Evolutionary conservation across 2,113 vertebrate species (phyloP).

Genomic region (Hydropotes inermis): DNA sequence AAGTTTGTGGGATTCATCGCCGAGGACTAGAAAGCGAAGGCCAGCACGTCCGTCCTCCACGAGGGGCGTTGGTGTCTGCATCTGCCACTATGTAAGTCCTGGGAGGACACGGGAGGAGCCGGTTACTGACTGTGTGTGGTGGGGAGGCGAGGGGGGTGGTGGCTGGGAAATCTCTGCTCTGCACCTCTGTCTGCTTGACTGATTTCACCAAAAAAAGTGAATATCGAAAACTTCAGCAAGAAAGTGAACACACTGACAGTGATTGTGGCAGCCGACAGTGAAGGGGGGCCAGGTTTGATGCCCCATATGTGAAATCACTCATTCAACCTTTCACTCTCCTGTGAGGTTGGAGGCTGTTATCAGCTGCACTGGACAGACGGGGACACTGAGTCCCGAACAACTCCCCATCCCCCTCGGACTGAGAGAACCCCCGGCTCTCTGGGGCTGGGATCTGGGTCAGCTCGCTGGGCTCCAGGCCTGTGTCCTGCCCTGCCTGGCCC

Average conservation of each 20-base stretch:
- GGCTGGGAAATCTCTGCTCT: no score
- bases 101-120: neutral
- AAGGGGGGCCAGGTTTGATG: rapidly evolving
- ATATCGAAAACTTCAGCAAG: neutral
- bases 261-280: rapidly evolving
- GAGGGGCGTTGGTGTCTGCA: rapidly evolving
- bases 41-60: rapidly evolving
- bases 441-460: neutral
- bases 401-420: rapidly evolving
- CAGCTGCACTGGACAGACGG: neutral
- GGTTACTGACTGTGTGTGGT: rapidly evolving
- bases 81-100: rapidly evolving
- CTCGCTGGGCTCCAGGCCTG: rapidly evolving
- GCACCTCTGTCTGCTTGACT: no score
- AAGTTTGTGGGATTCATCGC: rapidly evolving
- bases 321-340: neutral
- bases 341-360: rapidly evolving
- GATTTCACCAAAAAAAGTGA: neutral
- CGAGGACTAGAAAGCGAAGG: rapidly evolving
- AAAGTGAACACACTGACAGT: rapidly evolving
- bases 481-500: neutral
- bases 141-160: rapidly evolving
- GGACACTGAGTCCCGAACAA: neutral
- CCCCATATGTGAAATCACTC: rapidly evolving
- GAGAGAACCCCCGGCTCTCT: neutral